A percentile compares a stretch with the other conserved stretches of the same genome.
Evolutionary conservation across 2,113 vertebrate species (phyloP).

Genomic region (Chinchilla lanigera): DNA sequence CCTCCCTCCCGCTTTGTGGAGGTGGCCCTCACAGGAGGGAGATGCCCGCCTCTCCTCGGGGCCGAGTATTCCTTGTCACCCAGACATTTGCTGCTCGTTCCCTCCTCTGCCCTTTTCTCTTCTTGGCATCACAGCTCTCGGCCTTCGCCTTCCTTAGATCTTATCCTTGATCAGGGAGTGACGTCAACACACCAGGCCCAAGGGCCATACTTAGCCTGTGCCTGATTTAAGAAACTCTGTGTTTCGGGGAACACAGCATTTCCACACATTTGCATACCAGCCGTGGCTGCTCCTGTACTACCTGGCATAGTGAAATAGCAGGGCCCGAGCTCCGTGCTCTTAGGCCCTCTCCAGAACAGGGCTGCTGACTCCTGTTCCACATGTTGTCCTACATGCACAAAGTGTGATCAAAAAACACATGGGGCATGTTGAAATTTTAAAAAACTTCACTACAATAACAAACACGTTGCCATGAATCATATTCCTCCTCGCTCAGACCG

Average conservation of each 20-base stretch:
- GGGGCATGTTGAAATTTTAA: neutral
- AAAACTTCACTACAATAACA: neutral
- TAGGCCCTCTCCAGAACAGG: neutral
- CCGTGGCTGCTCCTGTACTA: neutral
- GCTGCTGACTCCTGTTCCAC: neutral
- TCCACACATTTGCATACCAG: fast-evolving
- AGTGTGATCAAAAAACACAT: neutral
- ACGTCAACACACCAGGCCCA: neutral
- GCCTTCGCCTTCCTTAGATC: neutral
- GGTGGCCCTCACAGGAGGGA: neutral
- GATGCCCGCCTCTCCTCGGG: fast-evolving
- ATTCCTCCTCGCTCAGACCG: neutral
- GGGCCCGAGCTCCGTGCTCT: neutral
- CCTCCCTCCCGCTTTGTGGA: neutral
- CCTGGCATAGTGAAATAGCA: fast-evolving
- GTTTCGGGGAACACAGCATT: neutral
- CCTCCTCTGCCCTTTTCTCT: neutral
- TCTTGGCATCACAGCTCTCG: neutral
- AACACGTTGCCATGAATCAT: neutral
- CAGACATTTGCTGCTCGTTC: neutral
- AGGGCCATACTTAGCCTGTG: neutral
- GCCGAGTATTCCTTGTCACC: fast-evolving
- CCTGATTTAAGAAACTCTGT: neutral
- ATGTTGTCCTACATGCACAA: neutral
- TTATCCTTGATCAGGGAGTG: neutral